Evolutionary conservation across 2,113 vertebrate genomes (phyloP), one percentile per base, ranked within the genome.

Genomic region (Phylloscopus trochiloides): DNA sequence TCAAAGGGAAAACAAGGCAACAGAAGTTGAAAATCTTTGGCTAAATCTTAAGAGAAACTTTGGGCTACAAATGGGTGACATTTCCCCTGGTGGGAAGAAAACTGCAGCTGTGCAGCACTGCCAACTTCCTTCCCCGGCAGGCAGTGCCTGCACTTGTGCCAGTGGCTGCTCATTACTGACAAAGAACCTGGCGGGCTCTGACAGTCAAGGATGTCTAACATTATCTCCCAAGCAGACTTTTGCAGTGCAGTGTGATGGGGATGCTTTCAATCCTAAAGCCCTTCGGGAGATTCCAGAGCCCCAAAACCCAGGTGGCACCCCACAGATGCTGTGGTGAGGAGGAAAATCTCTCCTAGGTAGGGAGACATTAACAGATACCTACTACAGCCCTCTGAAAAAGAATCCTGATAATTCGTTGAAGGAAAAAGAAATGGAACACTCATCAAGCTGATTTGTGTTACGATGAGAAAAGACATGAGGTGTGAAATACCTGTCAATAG

Each of bases 211-310:
- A 22, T 52, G 15, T 73, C 32, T n/a, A 62, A 61, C 5, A 7
- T n/a, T 14, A 12, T n/a, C 45, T 34, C 59, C n/a, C 0, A 0
- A 57, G 42, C n/a, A 90, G 59, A 45, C 8, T 16, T 61, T 16
- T 61, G 42, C 48, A 61, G 40, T 18, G 18, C 16, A 70, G 28
- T 1, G 5, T 9, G n/a, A 42, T 77, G 45, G 40, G 40, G 18
- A 43, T 3, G 4, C 16, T 77, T 67, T 51, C 6, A 36, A 13
- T 81, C 34, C 73, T 61, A 45, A 85, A 61, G 25, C 6, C 12
- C 18, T 70, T 17, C 25, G 43, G 36, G 31, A 77, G 4, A 6
- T 10, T 77, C 18, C 2, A 6, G 78, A 74, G 10, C 7, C 28
- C 17, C 51, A 54, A 59, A 77, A 55, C 14, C 11, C 14, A 51